Evolutionary conservation across 2,113 vertebrate genomes (phyloP).

Genomic region (Megaptera novaeangliae): DNA sequence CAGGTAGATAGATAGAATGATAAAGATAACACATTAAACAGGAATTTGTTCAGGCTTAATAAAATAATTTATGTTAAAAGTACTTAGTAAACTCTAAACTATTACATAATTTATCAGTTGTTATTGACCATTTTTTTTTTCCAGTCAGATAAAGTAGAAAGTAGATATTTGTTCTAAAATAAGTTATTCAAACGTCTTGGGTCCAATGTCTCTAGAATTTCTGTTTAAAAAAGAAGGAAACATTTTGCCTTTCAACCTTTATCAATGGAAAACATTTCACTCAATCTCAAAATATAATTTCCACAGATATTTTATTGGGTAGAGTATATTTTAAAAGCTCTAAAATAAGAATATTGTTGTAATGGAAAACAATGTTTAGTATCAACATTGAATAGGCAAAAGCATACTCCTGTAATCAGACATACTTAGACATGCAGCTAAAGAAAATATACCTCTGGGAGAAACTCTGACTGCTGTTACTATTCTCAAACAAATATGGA

Average conservation of each 20-base stretch:
- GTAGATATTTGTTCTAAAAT: not conserved
- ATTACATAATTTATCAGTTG: not conserved
- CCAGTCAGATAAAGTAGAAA: not conserved
- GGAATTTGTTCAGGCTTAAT: not conserved
- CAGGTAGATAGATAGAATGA: not conserved
- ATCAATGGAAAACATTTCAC: constrained; percentile 27
- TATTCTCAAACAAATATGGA: constrained; percentile 64
- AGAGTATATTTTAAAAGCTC: constrained; percentile 34
- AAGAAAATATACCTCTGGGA: constrained; percentile 58
- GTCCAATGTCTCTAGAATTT: not conserved
- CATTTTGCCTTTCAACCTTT: not conserved
- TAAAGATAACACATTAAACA: not conserved
- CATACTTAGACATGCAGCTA: constrained; percentile 47
- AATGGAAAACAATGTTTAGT: constrained; percentile 51
- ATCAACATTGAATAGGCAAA: not conserved
- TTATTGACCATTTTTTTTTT: not conserved
- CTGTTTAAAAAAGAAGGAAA: not conserved
- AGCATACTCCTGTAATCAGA: constrained; percentile 44
- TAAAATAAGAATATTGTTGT: constrained; percentile 45
- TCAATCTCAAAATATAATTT: constrained; percentile 32
- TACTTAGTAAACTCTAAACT: not conserved
- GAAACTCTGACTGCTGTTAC: constrained; percentile 42
- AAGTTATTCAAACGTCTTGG: not conserved
- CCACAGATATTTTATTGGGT: constrained; percentile 9
- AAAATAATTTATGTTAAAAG: not conserved